Conservation (phyloP, 2,797 vertebrate genomes). For the Callimico goeldii region DNA sequence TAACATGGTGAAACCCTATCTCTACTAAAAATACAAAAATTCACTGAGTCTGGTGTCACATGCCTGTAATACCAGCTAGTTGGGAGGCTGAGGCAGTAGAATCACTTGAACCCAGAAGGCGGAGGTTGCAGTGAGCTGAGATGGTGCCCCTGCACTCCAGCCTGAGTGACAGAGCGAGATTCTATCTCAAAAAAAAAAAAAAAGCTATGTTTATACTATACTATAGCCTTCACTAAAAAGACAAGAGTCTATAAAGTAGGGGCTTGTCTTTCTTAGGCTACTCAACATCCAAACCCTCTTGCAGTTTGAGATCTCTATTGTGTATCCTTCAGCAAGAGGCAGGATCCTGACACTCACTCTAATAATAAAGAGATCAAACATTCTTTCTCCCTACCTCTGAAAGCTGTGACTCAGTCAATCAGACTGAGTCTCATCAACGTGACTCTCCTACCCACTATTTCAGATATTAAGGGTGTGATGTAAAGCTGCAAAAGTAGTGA, state of each 20-base stretch:
- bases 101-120: background rate
- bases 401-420: background rate
- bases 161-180: background rate
- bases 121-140: background rate
- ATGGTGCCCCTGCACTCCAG: background rate
- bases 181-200: background rate
- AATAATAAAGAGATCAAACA: background rate
- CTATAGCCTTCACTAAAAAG: background rate
- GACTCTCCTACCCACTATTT: background rate
- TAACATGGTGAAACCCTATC: background rate
- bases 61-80: background rate
- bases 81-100: background rate
- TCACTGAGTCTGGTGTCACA: background rate
- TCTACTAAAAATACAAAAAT: background rate
- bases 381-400: background rate
- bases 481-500: background rate
- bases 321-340: background rate
- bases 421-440: background rate
- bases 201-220: background rate
- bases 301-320: background rate
- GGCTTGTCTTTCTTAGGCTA: background rate
- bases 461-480: background rate
- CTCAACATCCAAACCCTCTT: background rate
- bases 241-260: background rate
- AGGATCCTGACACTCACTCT: background rate